phyloP scores from a whole-genome alignment of 2,888 invertebrate genomes.

The Phyllotreta cruciferae region DNA sequence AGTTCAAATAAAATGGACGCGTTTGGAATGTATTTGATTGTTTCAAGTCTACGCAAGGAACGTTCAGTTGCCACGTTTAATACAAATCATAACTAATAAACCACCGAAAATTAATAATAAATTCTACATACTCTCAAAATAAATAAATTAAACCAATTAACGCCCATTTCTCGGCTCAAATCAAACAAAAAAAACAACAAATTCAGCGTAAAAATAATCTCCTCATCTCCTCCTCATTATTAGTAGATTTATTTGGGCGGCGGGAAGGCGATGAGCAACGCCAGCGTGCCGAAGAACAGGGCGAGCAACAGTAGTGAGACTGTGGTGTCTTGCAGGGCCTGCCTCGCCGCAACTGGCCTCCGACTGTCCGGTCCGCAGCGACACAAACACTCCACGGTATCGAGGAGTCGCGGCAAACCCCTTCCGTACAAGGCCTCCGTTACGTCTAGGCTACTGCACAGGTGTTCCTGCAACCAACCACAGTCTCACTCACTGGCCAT shows the following conservation, averaged over 20 bases:
- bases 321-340: constrained; percentile 60
- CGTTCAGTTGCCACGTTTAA: background rate
- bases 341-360: constrained; percentile 44
- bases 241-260: constrained; percentile 58
- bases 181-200: constrained; percentile 6
- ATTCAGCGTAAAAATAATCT: too few species aligned
- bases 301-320: constrained; percentile 62
- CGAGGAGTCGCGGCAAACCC: constrained; percentile 58
- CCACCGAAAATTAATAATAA: too few species aligned
- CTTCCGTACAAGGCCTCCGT: constrained; percentile 59
- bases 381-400: constrained; percentile 56
- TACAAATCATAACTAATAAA: too few species aligned
- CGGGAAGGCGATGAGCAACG: constrained; percentile 61
- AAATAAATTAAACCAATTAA: constrained; percentile 7
- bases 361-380: constrained; percentile 45
- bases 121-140: background rate
- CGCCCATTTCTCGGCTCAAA: constrained; percentile 9
- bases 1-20: constrained; percentile 13
- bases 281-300: constrained; percentile 60
- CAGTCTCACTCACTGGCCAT: constrained; percentile 58
- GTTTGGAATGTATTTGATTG: constrained; percentile 12
- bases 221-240: background rate
- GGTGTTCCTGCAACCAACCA: constrained; percentile 66
- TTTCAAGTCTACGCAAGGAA: constrained; percentile 2
- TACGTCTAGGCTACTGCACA: constrained; percentile 66